These are phyloP conservation scores for Andrena chrysosceles DNA, from an alignment of 2,888 invertebrate species.

Conservation along the genomic window DNA sequence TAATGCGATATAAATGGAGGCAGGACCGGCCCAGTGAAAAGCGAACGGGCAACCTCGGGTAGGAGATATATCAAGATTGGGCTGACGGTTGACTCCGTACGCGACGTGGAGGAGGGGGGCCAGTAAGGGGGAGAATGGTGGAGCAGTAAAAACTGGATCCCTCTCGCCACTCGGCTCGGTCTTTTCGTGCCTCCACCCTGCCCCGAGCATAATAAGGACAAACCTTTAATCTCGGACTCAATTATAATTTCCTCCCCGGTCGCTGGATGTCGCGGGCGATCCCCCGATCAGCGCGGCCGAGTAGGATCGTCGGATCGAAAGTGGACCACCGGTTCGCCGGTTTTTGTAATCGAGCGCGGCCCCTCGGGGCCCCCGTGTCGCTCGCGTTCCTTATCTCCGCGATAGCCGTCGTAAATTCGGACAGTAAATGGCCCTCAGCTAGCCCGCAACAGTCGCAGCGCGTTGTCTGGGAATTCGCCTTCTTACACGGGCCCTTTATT, in stretches of 20 bases:
- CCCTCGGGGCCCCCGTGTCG: background rate
- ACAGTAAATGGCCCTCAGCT: slow-evolving; percentile 24
- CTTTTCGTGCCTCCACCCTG: slow-evolving; percentile 71
- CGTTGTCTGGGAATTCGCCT: slow-evolving; percentile 1
- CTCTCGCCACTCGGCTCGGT: slow-evolving; percentile 67
- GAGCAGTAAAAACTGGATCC: slow-evolving; percentile 83
- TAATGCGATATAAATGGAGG: slow-evolving; percentile 82
- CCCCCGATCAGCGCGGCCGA: slow-evolving; percentile 27
- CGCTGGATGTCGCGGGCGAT: slow-evolving; percentile 60
- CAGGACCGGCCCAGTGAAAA: slow-evolving; percentile 77
- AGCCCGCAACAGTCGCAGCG: slow-evolving; percentile 1
- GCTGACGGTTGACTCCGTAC: slow-evolving; percentile 81
- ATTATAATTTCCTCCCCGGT: slow-evolving; percentile 80
- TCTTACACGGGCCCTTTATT: background rate
- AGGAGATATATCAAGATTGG: slow-evolving; percentile 83
- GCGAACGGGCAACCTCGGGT: slow-evolving; percentile 72
- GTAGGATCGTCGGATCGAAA: slow-evolving; percentile 70
- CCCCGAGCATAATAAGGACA: slow-evolving; percentile 80
- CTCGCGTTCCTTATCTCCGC: slow-evolving; percentile 48
- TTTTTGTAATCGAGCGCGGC: slow-evolving; percentile 60
- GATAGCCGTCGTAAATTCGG: slow-evolving; percentile 43
- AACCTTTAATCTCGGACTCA: slow-evolving; percentile 81
- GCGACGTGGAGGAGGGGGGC: slow-evolving; percentile 60
- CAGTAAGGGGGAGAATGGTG: slow-evolving; percentile 19
- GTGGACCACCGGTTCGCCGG: slow-evolving; percentile 75